Base-by-base conservation (phyloP, 1,140 invertebrate species). In the Nephotettix cincticeps region DNA sequence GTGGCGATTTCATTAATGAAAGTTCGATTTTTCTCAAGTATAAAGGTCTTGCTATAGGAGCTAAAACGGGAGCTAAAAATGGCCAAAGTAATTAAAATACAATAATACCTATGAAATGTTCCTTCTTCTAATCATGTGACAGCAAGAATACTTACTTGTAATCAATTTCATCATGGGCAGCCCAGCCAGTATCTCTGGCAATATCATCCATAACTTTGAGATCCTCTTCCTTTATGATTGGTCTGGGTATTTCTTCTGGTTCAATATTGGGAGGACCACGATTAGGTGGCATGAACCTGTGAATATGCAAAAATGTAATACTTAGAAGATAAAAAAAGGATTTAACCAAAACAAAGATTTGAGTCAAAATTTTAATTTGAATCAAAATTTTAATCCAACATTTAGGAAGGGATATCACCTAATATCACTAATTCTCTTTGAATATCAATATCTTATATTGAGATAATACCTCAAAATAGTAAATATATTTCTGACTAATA, bases 181-280 rank as follows among this genome's bases (percentile, higher is more conserved):
- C 91, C 96, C 96, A 98, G 66, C 94, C 93, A 75, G 92, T 90
- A 78, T 95, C 93, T 76, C 91, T 87, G 32, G 92, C 88, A 72
- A 97, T 92, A 78, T 97, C 93, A 82, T 96, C 95, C 86, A 97
- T 92, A 70, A 91, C 90, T 76, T 91, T 93, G 68, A 98, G 86
- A 81, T 96, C 94, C 79, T 96, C 94, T 77, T 96, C 93, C 71
- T 93, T 92, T 56, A 98, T 94, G 58, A 98, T 97, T 36, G 94
- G 93, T 61, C 93, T 84, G 36, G 85, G 82, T 63, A 82, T 74
- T 80, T 85, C 75, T 79, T 85, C 79, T 80, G 83, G 77, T 17
- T 82, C 80, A 21, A 73, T 65, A 1, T 47, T 47, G 1, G 58
- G 6, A 47, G 25, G 19, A 14, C 21, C 40, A 9, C 61, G 32